Evolutionary conservation across 2,113 vertebrate species (phyloP).

Genomic region (Corynorhinus townsendii): DNA sequence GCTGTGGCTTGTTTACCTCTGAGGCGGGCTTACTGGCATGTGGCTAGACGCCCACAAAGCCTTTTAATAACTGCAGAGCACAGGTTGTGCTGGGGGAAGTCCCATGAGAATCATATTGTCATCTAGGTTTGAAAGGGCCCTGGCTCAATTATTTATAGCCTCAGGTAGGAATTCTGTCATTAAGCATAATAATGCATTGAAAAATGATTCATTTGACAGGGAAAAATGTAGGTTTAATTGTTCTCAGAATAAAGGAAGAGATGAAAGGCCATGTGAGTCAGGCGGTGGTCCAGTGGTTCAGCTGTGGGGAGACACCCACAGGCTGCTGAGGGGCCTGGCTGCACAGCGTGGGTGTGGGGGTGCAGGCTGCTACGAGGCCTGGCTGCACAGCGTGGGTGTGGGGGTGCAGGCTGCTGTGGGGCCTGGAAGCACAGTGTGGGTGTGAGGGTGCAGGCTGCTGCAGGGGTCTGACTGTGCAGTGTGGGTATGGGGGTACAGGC

Average conservation of each 20-base stretch:
- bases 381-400: too few relatives aligned
- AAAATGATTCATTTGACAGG: not conserved
- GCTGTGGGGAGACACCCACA: not conserved
- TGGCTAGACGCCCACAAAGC: not conserved
- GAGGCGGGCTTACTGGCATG: not conserved
- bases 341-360: too few relatives aligned
- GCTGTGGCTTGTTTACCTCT: not conserved
- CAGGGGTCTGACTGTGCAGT: too few relatives aligned
- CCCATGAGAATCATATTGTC: not conserved
- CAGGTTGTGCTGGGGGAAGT: not conserved
- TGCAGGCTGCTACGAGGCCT: too few relatives aligned
- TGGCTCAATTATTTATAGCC: not conserved
- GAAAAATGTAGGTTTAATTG: not conserved
- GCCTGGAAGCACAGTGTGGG: too few relatives aligned
- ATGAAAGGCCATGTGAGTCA: fast-evolving
- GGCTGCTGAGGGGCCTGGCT: too few relatives aligned
- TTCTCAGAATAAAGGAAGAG: not conserved
- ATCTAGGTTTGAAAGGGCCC: not conserved
- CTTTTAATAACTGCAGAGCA: not conserved
- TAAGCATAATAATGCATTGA: not conserved
- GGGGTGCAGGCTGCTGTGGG: too few relatives aligned
- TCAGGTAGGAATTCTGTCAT: not conserved
- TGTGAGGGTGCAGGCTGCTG: too few relatives aligned
- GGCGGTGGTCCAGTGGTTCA: not conserved
- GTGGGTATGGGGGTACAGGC: too few relatives aligned